Evolutionary conservation across 2,113 vertebrate genomes (phyloP).

Genomic region (Dicrurus megarhynchus): DNA sequence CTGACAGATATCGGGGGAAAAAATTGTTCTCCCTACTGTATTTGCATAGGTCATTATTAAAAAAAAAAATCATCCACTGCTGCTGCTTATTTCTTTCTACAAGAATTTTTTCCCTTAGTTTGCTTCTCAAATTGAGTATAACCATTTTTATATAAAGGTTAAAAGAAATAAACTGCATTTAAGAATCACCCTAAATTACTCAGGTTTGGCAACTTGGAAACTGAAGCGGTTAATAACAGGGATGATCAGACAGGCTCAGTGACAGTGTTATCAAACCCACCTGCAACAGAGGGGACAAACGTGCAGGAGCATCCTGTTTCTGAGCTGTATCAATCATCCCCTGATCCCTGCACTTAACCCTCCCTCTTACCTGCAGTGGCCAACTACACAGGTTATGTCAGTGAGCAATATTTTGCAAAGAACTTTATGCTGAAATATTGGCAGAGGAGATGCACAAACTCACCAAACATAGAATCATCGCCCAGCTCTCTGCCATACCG

Average conservation of each 20-base stretch:
- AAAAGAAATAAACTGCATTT: not conserved
- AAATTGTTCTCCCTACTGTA: not conserved
- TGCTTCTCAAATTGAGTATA: not conserved
- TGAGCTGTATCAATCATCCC: not conserved
- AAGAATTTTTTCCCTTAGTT: not conserved
- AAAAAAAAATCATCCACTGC: not conserved
- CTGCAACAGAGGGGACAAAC: not conserved
- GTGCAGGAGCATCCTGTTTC: not conserved
- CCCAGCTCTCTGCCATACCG: constrained; percentile 89
- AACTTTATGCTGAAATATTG: not conserved
- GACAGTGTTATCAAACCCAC: not conserved
- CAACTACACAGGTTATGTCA: not conserved
- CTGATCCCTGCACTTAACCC: not conserved
- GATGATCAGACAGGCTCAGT: not conserved
- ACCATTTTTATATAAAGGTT: not conserved
- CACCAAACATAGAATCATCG: constrained; percentile 89
- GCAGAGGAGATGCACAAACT: constrained; percentile 19
- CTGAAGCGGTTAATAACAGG: not conserved
- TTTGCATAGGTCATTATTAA: not conserved
- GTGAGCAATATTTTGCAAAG: not conserved
- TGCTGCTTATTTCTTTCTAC: not conserved
- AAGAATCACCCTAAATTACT: not conserved
- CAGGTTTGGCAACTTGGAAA: not conserved
- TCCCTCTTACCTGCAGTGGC: not conserved
- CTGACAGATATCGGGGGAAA: not conserved